Conservation (phyloP, 2,888 invertebrate species). For the Acrobasis consociella region DNA sequence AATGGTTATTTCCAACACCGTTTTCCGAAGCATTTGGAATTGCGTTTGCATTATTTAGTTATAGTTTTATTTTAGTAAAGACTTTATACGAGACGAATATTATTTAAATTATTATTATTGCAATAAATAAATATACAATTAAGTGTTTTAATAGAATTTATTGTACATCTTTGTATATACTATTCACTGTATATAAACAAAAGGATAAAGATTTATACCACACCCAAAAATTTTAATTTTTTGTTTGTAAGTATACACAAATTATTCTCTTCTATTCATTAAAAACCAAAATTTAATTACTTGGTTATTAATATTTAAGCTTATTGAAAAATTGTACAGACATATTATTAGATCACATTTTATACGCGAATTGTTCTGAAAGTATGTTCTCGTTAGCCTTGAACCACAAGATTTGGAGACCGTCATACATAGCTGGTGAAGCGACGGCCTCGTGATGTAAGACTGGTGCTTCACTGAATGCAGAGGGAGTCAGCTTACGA, state of each 20-base stretch:
- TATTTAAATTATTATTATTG: not conserved
- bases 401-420: slow-evolving; percentile 13
- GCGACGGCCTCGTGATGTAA: slow-evolving; percentile 15
- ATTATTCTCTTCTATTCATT: too few species aligned
- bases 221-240: too few species aligned
- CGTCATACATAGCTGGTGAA: slow-evolving; percentile 13
- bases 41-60: too few species aligned
- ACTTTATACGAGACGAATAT: not conserved
- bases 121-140: not conserved
- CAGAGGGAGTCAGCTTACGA: slow-evolving; percentile 15
- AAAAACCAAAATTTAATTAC: not conserved
- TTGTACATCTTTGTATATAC: not conserved
- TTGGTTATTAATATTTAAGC: not conserved
- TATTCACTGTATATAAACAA: not conserved
- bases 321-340: not conserved
- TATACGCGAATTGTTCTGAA: slow-evolving; percentile 3
- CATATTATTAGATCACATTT: not conserved
- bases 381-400: slow-evolving; percentile 10
- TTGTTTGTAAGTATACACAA: too few species aligned
- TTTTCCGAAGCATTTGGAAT: too few species aligned
- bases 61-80: too few species aligned
- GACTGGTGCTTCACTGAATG: slow-evolving; percentile 3
- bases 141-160: not conserved
- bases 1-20: too few species aligned
- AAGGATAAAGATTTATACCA: not conserved